Conservation (phyloP, 2,888 invertebrate species). For the Limulus polyphemus region DNA sequence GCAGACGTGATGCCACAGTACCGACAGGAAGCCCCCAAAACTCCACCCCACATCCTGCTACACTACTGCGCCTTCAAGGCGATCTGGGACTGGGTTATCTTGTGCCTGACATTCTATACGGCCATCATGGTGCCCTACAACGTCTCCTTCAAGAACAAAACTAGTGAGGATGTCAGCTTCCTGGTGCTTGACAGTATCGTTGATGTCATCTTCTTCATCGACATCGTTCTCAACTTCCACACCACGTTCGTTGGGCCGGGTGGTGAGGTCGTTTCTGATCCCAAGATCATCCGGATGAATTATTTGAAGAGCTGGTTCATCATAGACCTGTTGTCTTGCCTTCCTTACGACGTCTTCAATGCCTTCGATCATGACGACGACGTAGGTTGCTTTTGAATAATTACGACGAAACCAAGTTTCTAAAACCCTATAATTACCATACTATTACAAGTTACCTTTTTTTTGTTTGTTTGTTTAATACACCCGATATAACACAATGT, state of each 20-base stretch:
- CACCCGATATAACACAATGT: too few species aligned
- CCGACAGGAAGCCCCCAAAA: conserved; percentile 98
- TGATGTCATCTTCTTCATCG: conserved; percentile 99
- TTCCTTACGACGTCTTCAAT: conserved; percentile 99
- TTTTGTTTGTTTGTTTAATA: too few species aligned
- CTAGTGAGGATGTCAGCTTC: conserved; percentile 86
- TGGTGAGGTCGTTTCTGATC: conserved; percentile 85
- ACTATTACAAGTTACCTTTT: too few species aligned
- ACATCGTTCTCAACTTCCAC: conserved; percentile 99
- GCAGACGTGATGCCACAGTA: conserved; percentile 98
- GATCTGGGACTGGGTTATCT: conserved; percentile 99
- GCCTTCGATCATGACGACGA: conserved; percentile 98
- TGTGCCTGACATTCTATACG: conserved; percentile 98
- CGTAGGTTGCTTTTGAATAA: conserved; percentile 25
- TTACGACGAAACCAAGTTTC: too few species aligned
- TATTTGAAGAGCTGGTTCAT: conserved; percentile 99
- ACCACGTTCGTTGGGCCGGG: conserved; percentile 93
- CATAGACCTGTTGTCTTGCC: conserved; percentile 94
- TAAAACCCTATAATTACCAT: too few species aligned
- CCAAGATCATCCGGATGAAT: conserved; percentile 95
- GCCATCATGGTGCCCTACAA: conserved; percentile 97
- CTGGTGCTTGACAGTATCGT: conserved; percentile 93
- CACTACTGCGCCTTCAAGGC: conserved; percentile 97
- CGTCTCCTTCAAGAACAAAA: conserved; percentile 99
- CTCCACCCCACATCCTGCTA: conserved; percentile 96